A percentile compares a stretch with the other conserved stretches of the same genome.
These are phyloP conservation scores for Leucoptera coffeella DNA, from an alignment of 2,888 invertebrate genomes.

Conservation along the genomic window DNA sequence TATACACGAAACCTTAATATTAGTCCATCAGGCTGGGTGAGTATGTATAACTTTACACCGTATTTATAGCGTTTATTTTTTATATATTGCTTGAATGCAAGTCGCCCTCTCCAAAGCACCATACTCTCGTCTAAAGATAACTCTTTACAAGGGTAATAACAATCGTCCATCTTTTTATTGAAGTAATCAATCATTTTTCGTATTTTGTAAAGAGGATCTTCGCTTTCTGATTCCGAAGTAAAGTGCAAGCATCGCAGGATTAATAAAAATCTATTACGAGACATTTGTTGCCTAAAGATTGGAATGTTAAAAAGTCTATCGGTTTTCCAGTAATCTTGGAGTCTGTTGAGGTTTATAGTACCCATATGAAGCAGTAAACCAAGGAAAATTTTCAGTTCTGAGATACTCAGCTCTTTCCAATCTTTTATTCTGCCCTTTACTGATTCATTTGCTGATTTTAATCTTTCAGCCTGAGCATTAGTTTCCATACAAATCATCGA, in stretches of 20 bases:
- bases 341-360: conserved; percentile 12
- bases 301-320: conserved; percentile 10
- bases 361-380: no score
- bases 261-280: conserved; percentile 12
- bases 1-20: not conserved
- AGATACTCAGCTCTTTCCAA: conserved; percentile 8
- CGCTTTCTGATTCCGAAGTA: no score
- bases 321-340: conserved; percentile 11
- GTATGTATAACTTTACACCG: conserved; percentile 7
- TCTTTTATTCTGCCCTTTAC: conserved; percentile 8
- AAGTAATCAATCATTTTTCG: conserved; percentile 12
- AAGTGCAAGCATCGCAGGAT: conserved; percentile 12
- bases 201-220: conserved; percentile 11
- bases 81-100: conserved; percentile 1
- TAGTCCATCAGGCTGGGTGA: conserved; percentile 6
- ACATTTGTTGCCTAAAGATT: conserved; percentile 11
- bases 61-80: conserved; percentile 1
- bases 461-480: conserved; percentile 1
- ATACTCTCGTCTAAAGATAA: conserved; percentile 8
- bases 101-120: conserved; percentile 7
- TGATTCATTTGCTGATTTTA: not conserved
- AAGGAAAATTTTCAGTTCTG: no score
- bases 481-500: conserved; percentile 1
- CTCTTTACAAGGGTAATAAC: conserved; percentile 9
- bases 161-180: conserved; percentile 10